Evolutionary conservation across 2,888 invertebrate genomes (phyloP).

Genomic region (Trichacis sp.): DNA sequence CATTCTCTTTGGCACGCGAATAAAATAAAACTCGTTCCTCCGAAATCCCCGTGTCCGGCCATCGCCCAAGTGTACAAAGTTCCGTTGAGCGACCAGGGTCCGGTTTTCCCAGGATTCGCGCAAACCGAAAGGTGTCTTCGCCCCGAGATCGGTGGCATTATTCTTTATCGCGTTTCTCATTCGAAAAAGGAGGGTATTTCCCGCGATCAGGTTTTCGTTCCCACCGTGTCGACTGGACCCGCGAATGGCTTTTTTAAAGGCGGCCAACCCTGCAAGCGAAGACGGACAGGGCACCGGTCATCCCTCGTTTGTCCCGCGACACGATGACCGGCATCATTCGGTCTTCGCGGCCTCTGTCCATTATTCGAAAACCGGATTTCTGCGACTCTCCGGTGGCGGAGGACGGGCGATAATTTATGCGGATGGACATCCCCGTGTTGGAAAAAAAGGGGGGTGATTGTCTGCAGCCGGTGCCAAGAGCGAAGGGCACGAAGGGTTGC

Average conservation of each 20-base stretch:
- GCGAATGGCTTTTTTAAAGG: conserved; percentile 2
- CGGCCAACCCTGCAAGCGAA: conserved; percentile 49
- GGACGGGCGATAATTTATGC: conserved; percentile 40
- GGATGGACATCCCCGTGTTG: conserved; percentile 32
- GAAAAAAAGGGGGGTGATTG: conserved; percentile 20
- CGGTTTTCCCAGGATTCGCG: conserved; percentile 57
- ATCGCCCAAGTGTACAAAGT: too few species aligned
- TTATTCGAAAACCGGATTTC: conserved; percentile 54
- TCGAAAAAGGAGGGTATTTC: conserved; percentile 24
- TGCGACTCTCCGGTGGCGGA: conserved; percentile 5
- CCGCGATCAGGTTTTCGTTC: conserved; percentile 69
- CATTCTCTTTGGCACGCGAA: too few species aligned
- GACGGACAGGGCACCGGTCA: conserved; percentile 54
- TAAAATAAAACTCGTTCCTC: too few species aligned
- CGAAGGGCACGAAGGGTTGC: conserved; percentile 46
- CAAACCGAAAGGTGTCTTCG: conserved; percentile 11
- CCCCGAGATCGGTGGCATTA: conserved; percentile 1
- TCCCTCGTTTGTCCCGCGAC: conserved; percentile 48
- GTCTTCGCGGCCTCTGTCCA: conserved; percentile 13
- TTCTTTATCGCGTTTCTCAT: conserved; percentile 18
- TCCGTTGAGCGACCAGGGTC: conserved; percentile 56
- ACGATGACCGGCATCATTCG: conserved; percentile 32
- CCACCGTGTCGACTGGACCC: conserved; percentile 55
- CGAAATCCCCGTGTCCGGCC: too few species aligned
- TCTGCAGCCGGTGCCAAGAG: conserved; percentile 22